Conservation (phyloP, 2,888 invertebrate genomes). For the Vandiemenella viatica region DNA sequence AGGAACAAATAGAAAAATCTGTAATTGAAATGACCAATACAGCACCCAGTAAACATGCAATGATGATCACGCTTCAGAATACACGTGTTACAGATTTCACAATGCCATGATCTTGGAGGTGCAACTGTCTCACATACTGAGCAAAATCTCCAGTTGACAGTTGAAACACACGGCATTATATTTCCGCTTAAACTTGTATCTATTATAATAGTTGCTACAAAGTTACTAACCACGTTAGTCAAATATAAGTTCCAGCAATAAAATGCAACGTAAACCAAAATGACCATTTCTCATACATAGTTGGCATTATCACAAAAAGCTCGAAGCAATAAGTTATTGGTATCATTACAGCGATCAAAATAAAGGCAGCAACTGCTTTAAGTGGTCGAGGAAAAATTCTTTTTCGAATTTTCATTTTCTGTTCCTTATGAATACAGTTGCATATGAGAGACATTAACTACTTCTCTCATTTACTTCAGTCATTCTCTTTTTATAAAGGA, state of each 20-base stretch:
- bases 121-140: conserved; percentile 53
- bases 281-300: conserved; percentile 40
- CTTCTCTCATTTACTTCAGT: too few species aligned
- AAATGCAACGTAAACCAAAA: conserved; percentile 41
- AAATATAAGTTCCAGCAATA: conserved; percentile 52
- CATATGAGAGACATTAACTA: too few species aligned
- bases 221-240: conserved; percentile 61
- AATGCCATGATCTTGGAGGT: conserved; percentile 85
- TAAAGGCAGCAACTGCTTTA: conserved; percentile 35
- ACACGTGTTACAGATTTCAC: conserved; percentile 67
- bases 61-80: conserved; percentile 78
- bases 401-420: conserved; percentile 10
- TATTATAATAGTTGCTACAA: conserved; percentile 55
- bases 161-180: conserved; percentile 31
- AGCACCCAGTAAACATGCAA: conserved; percentile 76
- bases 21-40: conserved; percentile 74
- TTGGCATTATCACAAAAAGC: conserved; percentile 57
- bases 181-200: conserved; percentile 57
- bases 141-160: conserved; percentile 61
- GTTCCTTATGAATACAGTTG: too few species aligned
- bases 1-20: conserved; percentile 72
- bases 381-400: conserved; percentile 14
- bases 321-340: conserved; percentile 58
- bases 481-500: too few species aligned
- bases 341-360: conserved; percentile 42